Conservation (phyloP, 1,140 invertebrate species). For the Brachionus rubens region DNA sequence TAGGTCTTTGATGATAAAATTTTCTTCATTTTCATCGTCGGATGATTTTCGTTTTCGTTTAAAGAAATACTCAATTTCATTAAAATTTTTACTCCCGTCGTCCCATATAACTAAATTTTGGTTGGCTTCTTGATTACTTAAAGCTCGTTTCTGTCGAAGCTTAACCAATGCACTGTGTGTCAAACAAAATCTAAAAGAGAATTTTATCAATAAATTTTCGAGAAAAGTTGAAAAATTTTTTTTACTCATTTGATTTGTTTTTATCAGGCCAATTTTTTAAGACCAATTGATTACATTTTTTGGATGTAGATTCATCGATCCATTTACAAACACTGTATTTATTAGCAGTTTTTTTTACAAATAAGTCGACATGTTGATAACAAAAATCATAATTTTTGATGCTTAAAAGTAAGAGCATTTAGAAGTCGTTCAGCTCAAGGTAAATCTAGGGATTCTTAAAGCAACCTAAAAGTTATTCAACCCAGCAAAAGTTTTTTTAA, state of each 20-base stretch:
- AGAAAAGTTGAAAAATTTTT: background rate
- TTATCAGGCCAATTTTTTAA: background rate
- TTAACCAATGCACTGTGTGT: background rate
- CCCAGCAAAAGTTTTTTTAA: too few relatives aligned
- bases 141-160: background rate
- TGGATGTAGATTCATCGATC: background rate
- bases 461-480: too few relatives aligned
- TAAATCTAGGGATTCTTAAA: too few relatives aligned
- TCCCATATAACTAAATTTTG: background rate
- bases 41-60: background rate
- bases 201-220: background rate
- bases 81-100: background rate
- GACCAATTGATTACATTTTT: constrained; percentile 25
- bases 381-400: constrained; percentile 29
- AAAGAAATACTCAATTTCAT: background rate
- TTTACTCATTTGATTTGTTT: background rate
- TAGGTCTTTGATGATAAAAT: background rate
- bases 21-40: background rate
- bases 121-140: background rate
- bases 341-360: constrained; percentile 13
- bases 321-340: constrained; percentile 28
- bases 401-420: too few relatives aligned
- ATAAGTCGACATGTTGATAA: constrained; percentile 5
- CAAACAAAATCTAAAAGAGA: background rate
- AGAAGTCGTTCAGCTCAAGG: too few relatives aligned